Percentiles rank a stretch among this genome's conserved stretches.
phyloP scores from a whole-genome alignment of 2,888 invertebrate species.

The Pachymerium ferrugineum region DNA sequence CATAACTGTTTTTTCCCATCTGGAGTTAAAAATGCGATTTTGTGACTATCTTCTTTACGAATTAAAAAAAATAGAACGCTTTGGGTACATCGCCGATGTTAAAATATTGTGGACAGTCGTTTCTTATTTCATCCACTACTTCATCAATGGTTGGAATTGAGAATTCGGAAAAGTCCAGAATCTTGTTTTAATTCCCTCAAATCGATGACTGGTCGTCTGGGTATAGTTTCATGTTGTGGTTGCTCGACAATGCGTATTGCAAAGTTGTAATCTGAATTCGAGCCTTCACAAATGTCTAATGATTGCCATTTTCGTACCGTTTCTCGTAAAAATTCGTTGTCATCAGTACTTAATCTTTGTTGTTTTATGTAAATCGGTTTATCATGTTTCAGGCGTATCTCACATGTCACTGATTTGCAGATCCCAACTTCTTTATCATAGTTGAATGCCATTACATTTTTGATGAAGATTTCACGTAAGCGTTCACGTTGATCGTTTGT shows the following conservation, averaged over 20 bases:
- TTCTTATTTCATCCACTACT: no score
- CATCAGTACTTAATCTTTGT: neutral
- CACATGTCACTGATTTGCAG: no score
- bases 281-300: neutral
- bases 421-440: no score
- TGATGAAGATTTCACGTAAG: no score
- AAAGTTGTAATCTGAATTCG: neutral
- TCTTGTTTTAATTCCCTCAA: neutral
- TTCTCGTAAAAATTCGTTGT: neutral
- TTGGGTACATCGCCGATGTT: neutral
- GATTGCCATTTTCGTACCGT: neutral
- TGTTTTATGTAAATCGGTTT: neutral
- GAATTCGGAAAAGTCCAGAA: neutral
- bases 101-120: no score
- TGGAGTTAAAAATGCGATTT: neutral
- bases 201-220: neutral
- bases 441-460: no score
- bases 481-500: no score
- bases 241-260: neutral
- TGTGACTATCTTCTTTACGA: neutral
- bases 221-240: neutral
- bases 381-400: neutral
- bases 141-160: no score
- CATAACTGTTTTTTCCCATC: no score
- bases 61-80: neutral